Evolutionary conservation across 2,113 vertebrate genomes (phyloP).

Genomic region (Engystomops pustulosus): DNA sequence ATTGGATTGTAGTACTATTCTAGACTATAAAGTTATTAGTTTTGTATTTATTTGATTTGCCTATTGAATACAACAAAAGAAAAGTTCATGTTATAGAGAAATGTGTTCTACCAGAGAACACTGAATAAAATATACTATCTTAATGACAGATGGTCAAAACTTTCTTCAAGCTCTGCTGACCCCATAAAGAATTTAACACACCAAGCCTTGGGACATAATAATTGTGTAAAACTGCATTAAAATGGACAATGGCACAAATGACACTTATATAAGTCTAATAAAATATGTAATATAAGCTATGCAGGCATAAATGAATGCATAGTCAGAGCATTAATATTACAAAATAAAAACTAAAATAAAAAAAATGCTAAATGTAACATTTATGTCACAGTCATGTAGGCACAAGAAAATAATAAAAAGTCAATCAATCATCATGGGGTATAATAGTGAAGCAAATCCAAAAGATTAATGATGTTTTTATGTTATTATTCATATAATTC

Average conservation of each 20-base stretch:
- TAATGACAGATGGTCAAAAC: slow-evolving; percentile 52
- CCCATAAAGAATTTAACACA: slow-evolving; percentile 39
- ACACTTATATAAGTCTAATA: not conserved
- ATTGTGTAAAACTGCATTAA: slow-evolving; percentile 25
- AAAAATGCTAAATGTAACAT: not conserved
- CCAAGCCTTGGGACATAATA: slow-evolving; percentile 36
- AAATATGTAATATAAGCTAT: slow-evolving; percentile 4
- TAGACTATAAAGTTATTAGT: too few species aligned
- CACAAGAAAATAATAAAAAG: slow-evolving; percentile 26
- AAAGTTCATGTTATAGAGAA: slow-evolving; percentile 12
- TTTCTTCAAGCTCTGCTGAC: slow-evolving; percentile 44
- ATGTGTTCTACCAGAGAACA: slow-evolving; percentile 15
- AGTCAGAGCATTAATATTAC: not conserved
- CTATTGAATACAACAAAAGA: slow-evolving; percentile 10
- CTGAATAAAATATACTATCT: slow-evolving; percentile 32
- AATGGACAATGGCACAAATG: slow-evolving; percentile 44
- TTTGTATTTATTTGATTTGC: too few species aligned
- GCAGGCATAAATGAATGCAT: not conserved
- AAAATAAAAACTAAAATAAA: not conserved
- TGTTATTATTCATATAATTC: slow-evolving; percentile 3
- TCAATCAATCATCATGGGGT: slow-evolving; percentile 16
- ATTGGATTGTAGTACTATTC: too few species aligned
- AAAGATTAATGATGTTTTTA: slow-evolving; percentile 27
- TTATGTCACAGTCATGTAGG: slow-evolving; percentile 19
- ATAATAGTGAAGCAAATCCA: not conserved